Percentiles rank a stretch among this genome's conserved stretches.
Conservation (phyloP, 1,140 invertebrate species). For the Zeugodacus cucurbitae region DNA sequence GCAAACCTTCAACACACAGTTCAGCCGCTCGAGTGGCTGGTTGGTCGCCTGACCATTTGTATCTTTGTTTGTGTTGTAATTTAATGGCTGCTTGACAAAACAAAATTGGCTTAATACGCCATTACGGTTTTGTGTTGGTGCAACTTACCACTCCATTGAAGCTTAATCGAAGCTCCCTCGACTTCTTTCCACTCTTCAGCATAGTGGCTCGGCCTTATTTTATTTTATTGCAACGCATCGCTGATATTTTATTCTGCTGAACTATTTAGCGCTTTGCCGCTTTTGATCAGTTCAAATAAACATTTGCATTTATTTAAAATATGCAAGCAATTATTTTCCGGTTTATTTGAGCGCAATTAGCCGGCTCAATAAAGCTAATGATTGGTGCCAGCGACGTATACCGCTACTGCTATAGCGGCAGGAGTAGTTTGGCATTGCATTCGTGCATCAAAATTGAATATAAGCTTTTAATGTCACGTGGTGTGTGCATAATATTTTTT, state of each 20-base stretch:
- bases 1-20: neutral
- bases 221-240: neutral
- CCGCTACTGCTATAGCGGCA: too few species aligned
- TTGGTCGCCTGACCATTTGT: neutral
- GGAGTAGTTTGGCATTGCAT: too few species aligned
- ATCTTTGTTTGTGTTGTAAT: neutral
- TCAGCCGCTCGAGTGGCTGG: neutral
- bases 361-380: neutral
- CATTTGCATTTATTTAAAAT: neutral
- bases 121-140: slow-evolving; percentile 22
- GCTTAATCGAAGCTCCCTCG: too few species aligned
- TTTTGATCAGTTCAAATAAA: neutral
- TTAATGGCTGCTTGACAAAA: slow-evolving; percentile 36
- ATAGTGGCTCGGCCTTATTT: neutral
- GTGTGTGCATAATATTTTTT: too few species aligned
- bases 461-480: too few species aligned
- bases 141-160: neutral
- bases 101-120: slow-evolving; percentile 36
- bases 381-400: neutral
- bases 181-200: neutral
- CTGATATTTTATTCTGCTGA: neutral
- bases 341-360: slow-evolving; percentile 4
- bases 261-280: neutral
- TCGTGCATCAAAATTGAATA: too few species aligned
- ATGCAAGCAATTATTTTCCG: neutral